Conservation (phyloP, 2,888 invertebrate species). For the Apamea anceps region DNA sequence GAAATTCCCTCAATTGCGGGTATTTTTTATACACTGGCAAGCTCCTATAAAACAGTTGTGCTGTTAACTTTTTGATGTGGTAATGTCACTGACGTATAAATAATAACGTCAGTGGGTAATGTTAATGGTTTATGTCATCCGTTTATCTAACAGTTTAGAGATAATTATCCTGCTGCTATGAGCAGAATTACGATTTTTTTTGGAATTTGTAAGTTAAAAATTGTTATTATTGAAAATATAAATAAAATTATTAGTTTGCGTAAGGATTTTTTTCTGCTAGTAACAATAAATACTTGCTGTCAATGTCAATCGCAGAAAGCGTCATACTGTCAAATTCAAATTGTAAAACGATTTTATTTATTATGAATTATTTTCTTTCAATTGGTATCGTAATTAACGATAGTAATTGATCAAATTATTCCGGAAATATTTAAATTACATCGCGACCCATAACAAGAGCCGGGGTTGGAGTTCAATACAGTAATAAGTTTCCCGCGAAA, state of each 20-base stretch:
- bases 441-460: not conserved
- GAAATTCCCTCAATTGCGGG: not conserved
- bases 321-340: constrained; percentile 56
- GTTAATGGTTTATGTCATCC: not conserved
- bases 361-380: constrained; percentile 23
- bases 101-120: too few relatives aligned
- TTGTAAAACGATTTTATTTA: constrained; percentile 41
- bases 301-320: constrained; percentile 8
- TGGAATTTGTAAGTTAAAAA: not conserved
- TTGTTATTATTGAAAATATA: not conserved
- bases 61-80: not conserved
- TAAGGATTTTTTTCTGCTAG: constrained; percentile 10
- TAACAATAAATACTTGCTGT: constrained; percentile 1
- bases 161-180: too few relatives aligned
- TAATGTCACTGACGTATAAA: too few relatives aligned
- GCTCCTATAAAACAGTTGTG: not conserved
- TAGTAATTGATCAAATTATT: not conserved
- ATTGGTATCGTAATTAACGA: not conserved
- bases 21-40: not conserved
- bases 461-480: constrained; percentile 15
- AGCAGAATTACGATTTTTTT: too few relatives aligned
- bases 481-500: constrained; percentile 70
- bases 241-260: not conserved
- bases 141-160: not conserved
- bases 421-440: not conserved